Evolutionary conservation across 2,113 vertebrate species (phyloP), one percentile per base, ranked within the genome.

Genomic region (Proteles cristata): DNA sequence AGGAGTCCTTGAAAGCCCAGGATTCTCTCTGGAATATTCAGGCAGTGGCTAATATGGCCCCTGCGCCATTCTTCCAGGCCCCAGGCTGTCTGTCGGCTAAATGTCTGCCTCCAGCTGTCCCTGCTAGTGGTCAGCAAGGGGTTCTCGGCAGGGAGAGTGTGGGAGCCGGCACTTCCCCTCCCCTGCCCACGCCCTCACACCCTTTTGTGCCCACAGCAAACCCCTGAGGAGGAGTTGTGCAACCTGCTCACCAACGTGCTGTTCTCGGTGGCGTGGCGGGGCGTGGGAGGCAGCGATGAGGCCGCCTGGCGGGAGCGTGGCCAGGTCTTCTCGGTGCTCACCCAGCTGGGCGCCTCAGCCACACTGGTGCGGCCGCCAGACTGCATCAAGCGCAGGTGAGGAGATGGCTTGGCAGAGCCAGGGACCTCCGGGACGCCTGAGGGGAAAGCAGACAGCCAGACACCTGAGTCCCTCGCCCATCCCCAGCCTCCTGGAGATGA

Each of bases 241-340:
- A 99, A 99, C 98, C 98, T 99, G n/a, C 99, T 99, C 88, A 99
- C 99, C 97, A 99, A 99, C 96, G 99, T 99, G 80, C 94, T 99
- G 88, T 99, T 99, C 98, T 99, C 99, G 0, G 99, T 99, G 98
- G 98, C 99, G 2, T 99, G 99, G 99, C 99, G 98, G 0, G 99
- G 99, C 0, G 99, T 99, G 8, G 99, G 99, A 55, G 99, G 99
- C 23, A 96, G 98, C 0, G 99, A 99, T 0, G 99, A 99, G 2
- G 96, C 80, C 0, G 99, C 99, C 0, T 99, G 99, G 99, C 98
- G 99, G 66, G 99, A 99, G 50, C 99, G 99, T 0, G 99, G 99
- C 33, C 99, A 99, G 98, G 99, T 99, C 48, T 99, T 99, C 98
- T 99, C 99, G 0, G 99, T 99, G 96, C 99, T 99, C 97, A 99